A percentile compares a stretch with the other conserved stretches of the same genome.
Conservation (phyloP, 1,140 invertebrate species). For the Drosophila grimshawi region DNA sequence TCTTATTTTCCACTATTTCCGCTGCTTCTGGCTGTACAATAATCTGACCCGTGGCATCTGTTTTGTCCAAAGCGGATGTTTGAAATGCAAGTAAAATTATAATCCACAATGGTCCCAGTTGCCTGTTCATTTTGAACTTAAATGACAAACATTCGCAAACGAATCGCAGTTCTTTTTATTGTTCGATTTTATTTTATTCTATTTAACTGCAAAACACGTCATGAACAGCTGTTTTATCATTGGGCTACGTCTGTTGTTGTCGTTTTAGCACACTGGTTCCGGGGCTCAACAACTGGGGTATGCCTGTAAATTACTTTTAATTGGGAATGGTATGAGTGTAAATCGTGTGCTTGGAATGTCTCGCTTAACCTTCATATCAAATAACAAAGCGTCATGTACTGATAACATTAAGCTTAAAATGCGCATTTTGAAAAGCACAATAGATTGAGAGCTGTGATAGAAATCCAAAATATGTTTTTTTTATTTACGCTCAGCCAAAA, state of each 20-base stretch:
- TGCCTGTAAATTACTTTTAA: slow-evolving; percentile 46
- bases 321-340: slow-evolving; percentile 32
- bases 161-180: not conserved
- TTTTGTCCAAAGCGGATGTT: not conserved
- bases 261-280: slow-evolving; percentile 36
- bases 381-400: slow-evolving; percentile 44
- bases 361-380: slow-evolving; percentile 23
- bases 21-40: not conserved
- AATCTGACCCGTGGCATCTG: not conserved
- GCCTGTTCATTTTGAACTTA: slow-evolving; percentile 19
- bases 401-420: slow-evolving; percentile 30
- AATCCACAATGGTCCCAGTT: slow-evolving; percentile 14
- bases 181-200: slow-evolving; percentile 14
- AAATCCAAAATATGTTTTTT: not conserved
- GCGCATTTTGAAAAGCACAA: not conserved
- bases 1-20: not conserved
- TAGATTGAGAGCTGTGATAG: not conserved
- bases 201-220: slow-evolving; percentile 38
- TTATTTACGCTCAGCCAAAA: not conserved
- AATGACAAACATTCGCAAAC: not conserved
- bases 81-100: slow-evolving; percentile 2
- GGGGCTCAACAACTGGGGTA: slow-evolving; percentile 6
- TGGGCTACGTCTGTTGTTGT: not conserved
- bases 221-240: slow-evolving; percentile 44
- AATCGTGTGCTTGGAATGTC: slow-evolving; percentile 13